Evolutionary conservation across 2,113 vertebrate species (phyloP).

Genomic region (Thryonomys swinderianus): DNA sequence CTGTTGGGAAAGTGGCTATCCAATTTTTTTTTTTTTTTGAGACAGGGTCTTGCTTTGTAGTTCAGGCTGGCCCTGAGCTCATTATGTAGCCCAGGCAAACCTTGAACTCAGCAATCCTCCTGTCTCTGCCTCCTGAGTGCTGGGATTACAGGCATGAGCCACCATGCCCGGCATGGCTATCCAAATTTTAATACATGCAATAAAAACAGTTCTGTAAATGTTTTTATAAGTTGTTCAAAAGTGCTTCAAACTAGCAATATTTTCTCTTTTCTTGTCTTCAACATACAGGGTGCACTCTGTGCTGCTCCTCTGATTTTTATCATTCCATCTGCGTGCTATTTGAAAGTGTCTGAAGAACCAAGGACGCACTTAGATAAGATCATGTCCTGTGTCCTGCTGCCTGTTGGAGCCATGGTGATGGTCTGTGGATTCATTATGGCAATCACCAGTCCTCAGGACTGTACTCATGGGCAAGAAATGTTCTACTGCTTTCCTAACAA

Average conservation of each 20-base stretch:
- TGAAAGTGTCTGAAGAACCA: constrained; percentile 91
- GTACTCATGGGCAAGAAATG: constrained; percentile 95
- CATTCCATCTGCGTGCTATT: constrained; percentile 94
- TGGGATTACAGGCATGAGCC: too few relatives aligned
- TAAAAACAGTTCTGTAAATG: constrained; percentile 15
- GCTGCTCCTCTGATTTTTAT: constrained; percentile 97
- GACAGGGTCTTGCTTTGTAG: too few relatives aligned
- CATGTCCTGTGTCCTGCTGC: constrained; percentile 88
- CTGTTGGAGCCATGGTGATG: constrained; percentile 92
- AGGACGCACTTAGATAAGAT: constrained; percentile 92
- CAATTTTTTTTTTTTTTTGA: too few relatives aligned
- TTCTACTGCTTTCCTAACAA: constrained; percentile 93
- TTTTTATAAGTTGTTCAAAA: background rate
- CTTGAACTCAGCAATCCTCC: too few relatives aligned
- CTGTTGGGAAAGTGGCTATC: too few relatives aligned
- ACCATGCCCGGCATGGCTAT: too few relatives aligned
- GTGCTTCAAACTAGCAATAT: background rate
- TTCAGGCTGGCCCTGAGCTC: too few relatives aligned
- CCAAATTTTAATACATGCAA: background rate
- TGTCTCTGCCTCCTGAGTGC: too few relatives aligned
- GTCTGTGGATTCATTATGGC: constrained; percentile 91
- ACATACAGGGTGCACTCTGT: constrained; percentile 92
- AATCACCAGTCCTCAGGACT: constrained; percentile 90
- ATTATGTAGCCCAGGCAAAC: too few relatives aligned
- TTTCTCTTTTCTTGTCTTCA: constrained; percentile 75